Evolutionary conservation across 1,140 invertebrate genomes (phyloP).

Genomic region (Parapsyche elsis): DNA sequence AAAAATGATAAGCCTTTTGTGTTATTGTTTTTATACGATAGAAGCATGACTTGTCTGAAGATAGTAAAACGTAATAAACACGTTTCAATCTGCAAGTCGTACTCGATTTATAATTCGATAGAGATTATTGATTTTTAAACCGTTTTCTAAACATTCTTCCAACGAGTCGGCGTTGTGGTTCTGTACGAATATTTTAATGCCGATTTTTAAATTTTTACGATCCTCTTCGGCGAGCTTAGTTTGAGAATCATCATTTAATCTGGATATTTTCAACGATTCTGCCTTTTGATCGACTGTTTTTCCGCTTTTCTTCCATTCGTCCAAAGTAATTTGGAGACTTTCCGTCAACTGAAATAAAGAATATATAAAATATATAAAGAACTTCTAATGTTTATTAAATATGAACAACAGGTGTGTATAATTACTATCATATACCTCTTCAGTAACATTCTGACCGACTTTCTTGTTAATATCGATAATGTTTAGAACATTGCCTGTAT

Average conservation of each 20-base stretch:
- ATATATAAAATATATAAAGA: not conserved
- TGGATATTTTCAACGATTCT: constrained; percentile 62
- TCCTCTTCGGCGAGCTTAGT: constrained; percentile 71
- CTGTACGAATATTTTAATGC: constrained; percentile 74
- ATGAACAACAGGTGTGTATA: not conserved
- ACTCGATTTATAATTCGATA: not conserved
- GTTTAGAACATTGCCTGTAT: constrained; percentile 88
- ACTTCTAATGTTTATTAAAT: not conserved
- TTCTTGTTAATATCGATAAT: constrained; percentile 86
- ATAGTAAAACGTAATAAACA: no score
- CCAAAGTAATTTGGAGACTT: constrained; percentile 75
- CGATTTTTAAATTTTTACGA: constrained; percentile 73
- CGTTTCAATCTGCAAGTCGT: not conserved
- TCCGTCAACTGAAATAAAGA: constrained; percentile 67
- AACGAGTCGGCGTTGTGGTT: constrained; percentile 67
- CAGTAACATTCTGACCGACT: constrained; percentile 81
- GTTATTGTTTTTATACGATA: no score
- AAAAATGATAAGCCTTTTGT: no score
- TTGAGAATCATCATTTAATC: constrained; percentile 69
- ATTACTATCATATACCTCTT: constrained; percentile 76
- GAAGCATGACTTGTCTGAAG: no score
- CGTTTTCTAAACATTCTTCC: constrained; percentile 70
- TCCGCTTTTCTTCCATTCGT: constrained; percentile 64
- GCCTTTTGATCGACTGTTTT: constrained; percentile 60
- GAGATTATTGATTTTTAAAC: constrained; percentile 58